Percentiles rank a stretch among this genome's conserved stretches.
phyloP scores from a whole-genome alignment of 2,113 vertebrate species.

The Sakesphorus luctuosus region DNA sequence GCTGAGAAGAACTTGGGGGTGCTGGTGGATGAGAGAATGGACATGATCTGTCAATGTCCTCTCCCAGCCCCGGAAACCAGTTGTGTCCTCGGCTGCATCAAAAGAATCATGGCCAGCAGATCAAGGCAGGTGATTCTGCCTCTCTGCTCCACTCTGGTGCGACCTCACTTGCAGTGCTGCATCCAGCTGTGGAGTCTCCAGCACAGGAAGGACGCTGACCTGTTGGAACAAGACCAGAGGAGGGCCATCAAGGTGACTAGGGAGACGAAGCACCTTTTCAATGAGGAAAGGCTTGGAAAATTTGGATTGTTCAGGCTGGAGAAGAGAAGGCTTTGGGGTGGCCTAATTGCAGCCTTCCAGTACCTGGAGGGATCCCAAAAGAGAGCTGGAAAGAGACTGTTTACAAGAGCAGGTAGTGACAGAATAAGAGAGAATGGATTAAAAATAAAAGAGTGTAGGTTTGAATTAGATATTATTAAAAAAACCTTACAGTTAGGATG shows the following conservation, averaged over 20 bases:
- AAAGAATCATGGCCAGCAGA: neutral
- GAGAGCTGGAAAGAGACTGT: neutral
- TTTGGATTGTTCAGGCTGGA: neutral
- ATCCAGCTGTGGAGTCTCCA: neutral
- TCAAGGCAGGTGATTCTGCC: neutral
- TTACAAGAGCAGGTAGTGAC: neutral
- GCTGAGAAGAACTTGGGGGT: neutral
- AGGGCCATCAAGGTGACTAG: fast-evolving
- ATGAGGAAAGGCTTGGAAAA: neutral
- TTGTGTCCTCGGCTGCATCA: neutral
- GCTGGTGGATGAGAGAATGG: neutral
- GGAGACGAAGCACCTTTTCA: neutral
- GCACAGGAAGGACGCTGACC: neutral
- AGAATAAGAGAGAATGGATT: neutral
- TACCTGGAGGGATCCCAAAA: neutral
- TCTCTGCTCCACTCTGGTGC: neutral
- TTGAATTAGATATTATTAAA: neutral
- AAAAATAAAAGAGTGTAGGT: neutral
- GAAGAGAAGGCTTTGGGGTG: neutral
- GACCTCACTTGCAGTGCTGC: neutral
- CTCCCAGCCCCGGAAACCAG: neutral
- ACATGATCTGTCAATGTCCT: fast-evolving
- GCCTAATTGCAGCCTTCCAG: neutral
- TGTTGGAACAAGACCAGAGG: neutral
- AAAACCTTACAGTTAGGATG: neutral